These are phyloP conservation scores for Phalacrocorax pelagicus DNA, from an alignment of 2,113 vertebrate genomes.

Conservation along the genomic window DNA sequence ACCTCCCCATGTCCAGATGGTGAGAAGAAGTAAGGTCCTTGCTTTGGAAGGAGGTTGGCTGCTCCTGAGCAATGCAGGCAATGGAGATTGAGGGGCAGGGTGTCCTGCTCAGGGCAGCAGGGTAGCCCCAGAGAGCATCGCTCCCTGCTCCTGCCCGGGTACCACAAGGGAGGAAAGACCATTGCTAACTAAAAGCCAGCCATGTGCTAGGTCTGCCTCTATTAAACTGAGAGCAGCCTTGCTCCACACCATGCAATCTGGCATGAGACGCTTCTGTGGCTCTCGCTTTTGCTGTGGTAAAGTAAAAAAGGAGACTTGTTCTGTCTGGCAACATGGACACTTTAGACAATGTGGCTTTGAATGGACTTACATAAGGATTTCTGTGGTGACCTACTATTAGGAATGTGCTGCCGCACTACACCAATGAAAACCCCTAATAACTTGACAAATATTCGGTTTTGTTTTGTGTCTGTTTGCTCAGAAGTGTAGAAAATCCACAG, in stretches of 20 bases:
- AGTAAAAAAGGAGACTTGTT: neutral
- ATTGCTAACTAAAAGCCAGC: neutral
- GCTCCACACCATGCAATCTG: neutral
- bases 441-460: neutral
- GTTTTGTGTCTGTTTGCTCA: neutral
- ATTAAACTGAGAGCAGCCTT: neutral
- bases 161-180: neutral
- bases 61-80: neutral
- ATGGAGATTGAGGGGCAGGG: neutral
- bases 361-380: neutral
- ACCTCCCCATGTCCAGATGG: rapidly evolving
- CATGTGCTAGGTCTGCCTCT: neutral
- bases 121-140: neutral
- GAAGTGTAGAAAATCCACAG: neutral
- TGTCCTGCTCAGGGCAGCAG: neutral
- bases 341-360: neutral
- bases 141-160: neutral
- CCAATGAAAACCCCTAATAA: neutral
- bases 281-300: neutral
- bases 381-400: neutral
- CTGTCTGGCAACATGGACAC: neutral
- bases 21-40: neutral
- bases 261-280: neutral
- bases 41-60: neutral
- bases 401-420: neutral